Evolutionary conservation across 2,113 vertebrate genomes (phyloP).

Genomic region (Pachyramphus minor): DNA sequence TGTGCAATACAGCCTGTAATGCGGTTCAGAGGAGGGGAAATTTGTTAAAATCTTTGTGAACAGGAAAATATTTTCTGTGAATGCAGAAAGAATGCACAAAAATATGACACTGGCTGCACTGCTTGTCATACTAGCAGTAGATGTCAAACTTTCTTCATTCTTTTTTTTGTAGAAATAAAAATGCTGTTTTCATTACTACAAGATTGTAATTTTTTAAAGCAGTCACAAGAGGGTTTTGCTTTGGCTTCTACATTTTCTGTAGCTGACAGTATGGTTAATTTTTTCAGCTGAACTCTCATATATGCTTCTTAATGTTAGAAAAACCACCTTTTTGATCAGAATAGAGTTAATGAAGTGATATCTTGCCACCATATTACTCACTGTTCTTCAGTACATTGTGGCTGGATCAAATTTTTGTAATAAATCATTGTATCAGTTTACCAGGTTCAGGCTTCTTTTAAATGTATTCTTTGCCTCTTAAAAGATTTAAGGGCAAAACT

Average conservation of each 20-base stretch:
- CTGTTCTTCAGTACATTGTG: background rate
- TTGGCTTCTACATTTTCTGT: background rate
- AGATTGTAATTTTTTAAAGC: background rate
- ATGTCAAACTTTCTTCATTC: background rate
- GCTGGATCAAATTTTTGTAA: background rate
- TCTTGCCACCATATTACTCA: background rate
- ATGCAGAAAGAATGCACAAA: fast-evolving
- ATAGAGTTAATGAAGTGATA: background rate
- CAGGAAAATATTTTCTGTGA: background rate
- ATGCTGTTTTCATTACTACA: background rate
- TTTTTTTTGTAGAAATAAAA: background rate
- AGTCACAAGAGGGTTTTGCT: background rate
- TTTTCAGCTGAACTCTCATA: background rate
- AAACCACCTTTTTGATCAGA: background rate
- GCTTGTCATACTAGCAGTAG: background rate
- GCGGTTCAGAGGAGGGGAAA: background rate
- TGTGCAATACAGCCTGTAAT: background rate
- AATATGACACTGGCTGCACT: background rate
- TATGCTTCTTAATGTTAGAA: background rate
- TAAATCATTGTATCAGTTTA: background rate
- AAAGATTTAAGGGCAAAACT: background rate
- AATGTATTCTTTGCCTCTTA: background rate
- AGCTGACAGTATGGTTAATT: background rate
- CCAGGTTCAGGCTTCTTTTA: background rate
- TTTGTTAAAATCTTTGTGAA: background rate